These are phyloP conservation scores for Sander vitreus DNA, from an alignment of 2,113 vertebrate genomes.

Conservation along the genomic window DNA sequence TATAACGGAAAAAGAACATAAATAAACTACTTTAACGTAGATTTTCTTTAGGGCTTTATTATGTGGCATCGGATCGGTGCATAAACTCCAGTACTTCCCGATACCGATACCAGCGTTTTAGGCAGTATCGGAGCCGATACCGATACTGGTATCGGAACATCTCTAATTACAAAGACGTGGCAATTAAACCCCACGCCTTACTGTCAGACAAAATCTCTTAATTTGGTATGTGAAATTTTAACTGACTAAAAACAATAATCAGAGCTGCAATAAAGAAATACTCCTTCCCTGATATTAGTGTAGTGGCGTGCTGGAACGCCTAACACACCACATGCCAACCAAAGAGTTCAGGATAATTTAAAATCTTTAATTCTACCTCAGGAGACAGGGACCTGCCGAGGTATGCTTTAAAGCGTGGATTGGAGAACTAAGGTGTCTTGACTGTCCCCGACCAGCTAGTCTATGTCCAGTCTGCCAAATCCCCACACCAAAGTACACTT, in stretches of 20 bases:
- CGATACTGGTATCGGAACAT: too few species aligned
- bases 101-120: too few species aligned
- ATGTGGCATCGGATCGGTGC: too few species aligned
- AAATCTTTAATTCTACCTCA: background rate
- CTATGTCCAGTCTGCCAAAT: background rate
- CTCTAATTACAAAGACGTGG: conserved; percentile 5
- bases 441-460: background rate
- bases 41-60: too few species aligned
- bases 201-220: conserved; percentile 7
- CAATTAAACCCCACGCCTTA: conserved; percentile 25
- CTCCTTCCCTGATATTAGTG: background rate
- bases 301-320: background rate
- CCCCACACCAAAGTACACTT: background rate
- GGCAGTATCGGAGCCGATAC: too few species aligned
- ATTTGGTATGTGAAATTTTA: background rate
- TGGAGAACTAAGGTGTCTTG: too few species aligned
- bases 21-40: too few species aligned
- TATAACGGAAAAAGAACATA: too few species aligned
- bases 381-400: background rate
- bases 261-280: background rate
- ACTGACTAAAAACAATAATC: background rate
- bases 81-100: too few species aligned
- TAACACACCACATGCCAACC: too few species aligned
- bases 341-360: background rate
- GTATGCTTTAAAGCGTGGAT: background rate